phyloP scores from a whole-genome alignment of 30 jellyfish, hydroid and myxozoan genomes.

The Aurelia coerulea region DNA sequence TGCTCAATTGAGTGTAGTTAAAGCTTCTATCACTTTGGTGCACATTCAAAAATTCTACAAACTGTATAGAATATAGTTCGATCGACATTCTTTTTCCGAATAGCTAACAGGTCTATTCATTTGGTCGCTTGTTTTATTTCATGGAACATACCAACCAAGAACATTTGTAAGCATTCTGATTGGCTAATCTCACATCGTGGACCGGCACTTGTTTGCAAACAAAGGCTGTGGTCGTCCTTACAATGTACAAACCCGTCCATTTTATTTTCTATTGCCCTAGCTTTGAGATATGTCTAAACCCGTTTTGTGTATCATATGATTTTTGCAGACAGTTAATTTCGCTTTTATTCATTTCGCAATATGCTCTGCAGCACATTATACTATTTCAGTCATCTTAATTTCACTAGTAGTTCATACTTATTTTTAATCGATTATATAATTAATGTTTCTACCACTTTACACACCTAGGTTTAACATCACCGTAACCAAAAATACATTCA shows the following conservation, averaged over 20 bases:
- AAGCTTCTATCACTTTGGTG: no score
- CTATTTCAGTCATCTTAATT: neutral
- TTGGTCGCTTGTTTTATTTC: no score
- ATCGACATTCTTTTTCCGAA: no score
- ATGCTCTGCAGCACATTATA: neutral
- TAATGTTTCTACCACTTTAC: neutral
- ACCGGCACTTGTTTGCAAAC: no score
- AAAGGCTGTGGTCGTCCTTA: neutral
- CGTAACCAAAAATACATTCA: conserved; percentile 22
- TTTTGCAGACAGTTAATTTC: neutral
- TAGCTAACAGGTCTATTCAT: no score
- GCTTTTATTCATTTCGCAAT: neutral
- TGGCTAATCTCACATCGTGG: no score
- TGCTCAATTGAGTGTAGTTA: no score
- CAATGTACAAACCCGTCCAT: neutral
- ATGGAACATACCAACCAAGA: no score
- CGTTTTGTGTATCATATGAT: conserved; percentile 8
- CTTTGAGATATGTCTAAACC: neutral
- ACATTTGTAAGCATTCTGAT: no score
- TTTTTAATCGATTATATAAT: neutral
- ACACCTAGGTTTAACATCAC: conserved; percentile 25
- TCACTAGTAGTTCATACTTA: neutral
- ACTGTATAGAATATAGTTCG: no score
- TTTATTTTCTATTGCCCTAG: no score
- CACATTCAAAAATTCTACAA: no score